Evolutionary conservation across 2,797 vertebrate genomes (phyloP).

Genomic region (Molossus alvarezi): DNA sequence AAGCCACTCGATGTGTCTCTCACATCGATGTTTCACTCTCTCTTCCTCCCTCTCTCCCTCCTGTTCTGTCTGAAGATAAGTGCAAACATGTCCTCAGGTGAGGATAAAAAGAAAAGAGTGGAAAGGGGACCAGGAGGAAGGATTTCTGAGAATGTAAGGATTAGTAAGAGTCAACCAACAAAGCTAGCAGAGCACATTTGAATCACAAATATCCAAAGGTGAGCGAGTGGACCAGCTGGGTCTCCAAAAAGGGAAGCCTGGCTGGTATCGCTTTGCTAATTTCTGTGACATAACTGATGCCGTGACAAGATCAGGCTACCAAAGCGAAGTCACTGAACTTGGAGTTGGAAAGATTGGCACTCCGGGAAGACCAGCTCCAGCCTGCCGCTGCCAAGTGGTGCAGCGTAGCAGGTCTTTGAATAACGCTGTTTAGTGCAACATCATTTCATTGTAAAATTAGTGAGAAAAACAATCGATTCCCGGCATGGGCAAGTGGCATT

Average conservation of each 20-base stretch:
- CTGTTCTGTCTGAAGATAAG: too few relatives aligned
- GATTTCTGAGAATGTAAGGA: background rate
- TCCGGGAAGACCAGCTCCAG: background rate
- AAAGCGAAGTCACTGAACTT: background rate
- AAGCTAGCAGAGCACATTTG: background rate
- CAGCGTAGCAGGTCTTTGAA: background rate
- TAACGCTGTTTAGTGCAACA: background rate
- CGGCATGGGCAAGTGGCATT: background rate
- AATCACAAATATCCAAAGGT: background rate
- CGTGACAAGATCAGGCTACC: background rate
- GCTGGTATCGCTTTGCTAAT: rapidly evolving
- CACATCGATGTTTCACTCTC: too few relatives aligned
- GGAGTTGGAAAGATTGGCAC: background rate
- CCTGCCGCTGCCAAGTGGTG: background rate
- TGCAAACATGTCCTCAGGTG: too few relatives aligned
- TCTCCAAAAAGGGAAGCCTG: background rate
- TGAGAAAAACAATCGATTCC: background rate
- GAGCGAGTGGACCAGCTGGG: background rate
- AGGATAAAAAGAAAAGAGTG: background rate
- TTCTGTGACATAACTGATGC: background rate
- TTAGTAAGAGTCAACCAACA: background rate
- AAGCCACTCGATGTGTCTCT: too few relatives aligned
- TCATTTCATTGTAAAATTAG: background rate
- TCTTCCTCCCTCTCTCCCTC: too few relatives aligned
- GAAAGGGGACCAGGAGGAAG: background rate